Conservation (phyloP, 2,113 vertebrate genomes). For the Diglossa brunneiventris region DNA sequence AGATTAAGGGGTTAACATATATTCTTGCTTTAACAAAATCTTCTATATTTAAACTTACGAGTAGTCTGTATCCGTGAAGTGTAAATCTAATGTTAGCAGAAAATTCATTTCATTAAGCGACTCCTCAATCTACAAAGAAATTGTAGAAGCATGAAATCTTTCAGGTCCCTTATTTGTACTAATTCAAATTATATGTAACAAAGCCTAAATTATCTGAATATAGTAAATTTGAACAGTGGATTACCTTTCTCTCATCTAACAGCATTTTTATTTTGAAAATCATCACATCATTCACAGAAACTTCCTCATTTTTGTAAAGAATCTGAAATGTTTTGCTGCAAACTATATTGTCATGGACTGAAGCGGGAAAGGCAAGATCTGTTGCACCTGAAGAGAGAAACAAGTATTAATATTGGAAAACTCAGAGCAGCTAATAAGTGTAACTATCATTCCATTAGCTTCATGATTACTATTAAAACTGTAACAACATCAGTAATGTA, state of each 20-base stretch:
- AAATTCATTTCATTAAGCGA: slow-evolving; percentile 94
- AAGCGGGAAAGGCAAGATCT: slow-evolving; percentile 92
- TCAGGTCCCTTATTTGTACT: neutral
- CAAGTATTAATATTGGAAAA: neutral
- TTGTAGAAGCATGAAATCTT: slow-evolving; percentile 28
- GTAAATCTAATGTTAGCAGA: slow-evolving; percentile 90
- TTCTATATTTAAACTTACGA: slow-evolving; percentile 82
- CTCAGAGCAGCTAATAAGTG: neutral
- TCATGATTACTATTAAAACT: neutral
- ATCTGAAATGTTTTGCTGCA: slow-evolving; percentile 99
- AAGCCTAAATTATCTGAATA: neutral
- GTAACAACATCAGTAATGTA: neutral
- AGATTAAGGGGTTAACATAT: neutral
- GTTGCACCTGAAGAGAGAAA: slow-evolving; percentile 75
- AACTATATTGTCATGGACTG: slow-evolving; percentile 88
- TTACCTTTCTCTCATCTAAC: slow-evolving; percentile 95
- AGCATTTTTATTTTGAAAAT: slow-evolving; percentile 98
- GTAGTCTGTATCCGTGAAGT: slow-evolving; percentile 97
- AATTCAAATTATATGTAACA: neutral
- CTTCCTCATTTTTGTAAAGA: slow-evolving; percentile 97
- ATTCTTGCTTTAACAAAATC: neutral
- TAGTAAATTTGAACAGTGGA: neutral
- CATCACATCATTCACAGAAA: slow-evolving; percentile 93
- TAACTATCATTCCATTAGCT: neutral
- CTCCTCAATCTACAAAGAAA: slow-evolving; percentile 89